These are phyloP conservation scores for Dicrurus megarhynchus DNA, from an alignment of 2,113 vertebrate genomes.

Conservation along the genomic window DNA sequence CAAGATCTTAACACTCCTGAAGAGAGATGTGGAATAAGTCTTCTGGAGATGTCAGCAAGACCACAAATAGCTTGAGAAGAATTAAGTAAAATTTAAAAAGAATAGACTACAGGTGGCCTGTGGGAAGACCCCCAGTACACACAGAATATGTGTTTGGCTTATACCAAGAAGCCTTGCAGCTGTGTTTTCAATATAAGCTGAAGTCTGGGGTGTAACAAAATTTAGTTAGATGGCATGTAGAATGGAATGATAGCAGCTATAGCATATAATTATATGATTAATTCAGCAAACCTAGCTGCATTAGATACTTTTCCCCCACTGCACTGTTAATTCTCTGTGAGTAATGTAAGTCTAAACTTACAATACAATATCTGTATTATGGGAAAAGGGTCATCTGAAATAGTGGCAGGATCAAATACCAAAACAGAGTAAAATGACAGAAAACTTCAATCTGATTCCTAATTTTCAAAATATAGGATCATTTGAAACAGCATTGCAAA, in stretches of 20 bases:
- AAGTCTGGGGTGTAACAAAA: background rate
- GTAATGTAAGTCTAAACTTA: background rate
- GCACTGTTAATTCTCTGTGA: background rate
- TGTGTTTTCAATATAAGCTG: slow-evolving; percentile 39
- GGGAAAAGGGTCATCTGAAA: background rate
- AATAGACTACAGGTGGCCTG: slow-evolving; percentile 33
- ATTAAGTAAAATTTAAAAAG: slow-evolving; percentile 56
- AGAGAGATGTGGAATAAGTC: slow-evolving; percentile 12
- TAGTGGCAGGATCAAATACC: background rate
- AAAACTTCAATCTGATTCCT: background rate
- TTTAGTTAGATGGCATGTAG: slow-evolving; percentile 10
- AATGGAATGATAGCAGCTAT: background rate
- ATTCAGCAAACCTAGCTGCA: background rate
- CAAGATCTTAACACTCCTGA: slow-evolving; percentile 31
- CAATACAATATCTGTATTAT: background rate
- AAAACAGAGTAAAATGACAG: background rate
- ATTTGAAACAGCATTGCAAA: slow-evolving; percentile 24
- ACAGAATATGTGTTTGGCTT: slow-evolving; percentile 39
- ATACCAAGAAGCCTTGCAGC: background rate
- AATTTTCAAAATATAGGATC: background rate
- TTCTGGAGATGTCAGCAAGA: slow-evolving; percentile 49
- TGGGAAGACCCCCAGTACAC: slow-evolving; percentile 40
- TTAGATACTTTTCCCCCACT: background rate
- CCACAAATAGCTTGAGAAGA: slow-evolving; percentile 50
- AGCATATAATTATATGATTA: background rate